Conservation (phyloP, 2,113 vertebrate genomes). For the Corythornis cristatus region DNA sequence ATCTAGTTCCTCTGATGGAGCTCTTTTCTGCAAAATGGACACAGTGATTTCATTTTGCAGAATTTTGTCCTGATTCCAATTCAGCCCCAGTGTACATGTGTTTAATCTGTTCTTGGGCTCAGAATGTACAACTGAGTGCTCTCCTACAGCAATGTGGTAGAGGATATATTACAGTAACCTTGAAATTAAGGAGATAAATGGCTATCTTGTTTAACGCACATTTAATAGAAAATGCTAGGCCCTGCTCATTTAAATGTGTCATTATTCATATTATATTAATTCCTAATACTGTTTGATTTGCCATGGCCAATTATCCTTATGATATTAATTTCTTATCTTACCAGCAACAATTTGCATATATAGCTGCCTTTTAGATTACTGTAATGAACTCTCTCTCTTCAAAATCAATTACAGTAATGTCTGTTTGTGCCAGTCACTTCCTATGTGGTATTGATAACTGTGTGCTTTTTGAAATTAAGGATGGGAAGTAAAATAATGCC, state of each 20-base stretch:
- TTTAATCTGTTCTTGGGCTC: neutral
- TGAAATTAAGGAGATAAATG: neutral
- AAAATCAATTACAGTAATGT: conserved; percentile 50
- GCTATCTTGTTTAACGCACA: neutral
- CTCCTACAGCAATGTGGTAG: neutral
- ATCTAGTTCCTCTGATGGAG: neutral
- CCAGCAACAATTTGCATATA: conserved; percentile 5
- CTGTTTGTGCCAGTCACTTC: neutral
- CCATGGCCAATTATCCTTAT: neutral
- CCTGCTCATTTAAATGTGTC: neutral
- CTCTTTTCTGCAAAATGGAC: neutral
- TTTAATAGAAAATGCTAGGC: neutral
- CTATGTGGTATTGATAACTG: neutral
- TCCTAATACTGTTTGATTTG: conserved; percentile 19
- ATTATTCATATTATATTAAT: neutral
- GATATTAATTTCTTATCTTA: conserved; percentile 44
- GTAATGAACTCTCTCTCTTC: neutral
- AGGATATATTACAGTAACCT: neutral
- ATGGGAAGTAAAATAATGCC: neutral
- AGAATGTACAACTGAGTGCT: neutral
- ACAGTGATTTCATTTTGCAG: neutral
- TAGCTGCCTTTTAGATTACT: neutral
- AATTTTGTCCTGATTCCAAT: neutral
- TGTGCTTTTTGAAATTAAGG: conserved; percentile 6
- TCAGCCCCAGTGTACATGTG: neutral